Percentiles rank a stretch among this genome's conserved stretches.
phyloP scores from a whole-genome alignment of 1,140 invertebrate species.

The Prorops nasuta region DNA sequence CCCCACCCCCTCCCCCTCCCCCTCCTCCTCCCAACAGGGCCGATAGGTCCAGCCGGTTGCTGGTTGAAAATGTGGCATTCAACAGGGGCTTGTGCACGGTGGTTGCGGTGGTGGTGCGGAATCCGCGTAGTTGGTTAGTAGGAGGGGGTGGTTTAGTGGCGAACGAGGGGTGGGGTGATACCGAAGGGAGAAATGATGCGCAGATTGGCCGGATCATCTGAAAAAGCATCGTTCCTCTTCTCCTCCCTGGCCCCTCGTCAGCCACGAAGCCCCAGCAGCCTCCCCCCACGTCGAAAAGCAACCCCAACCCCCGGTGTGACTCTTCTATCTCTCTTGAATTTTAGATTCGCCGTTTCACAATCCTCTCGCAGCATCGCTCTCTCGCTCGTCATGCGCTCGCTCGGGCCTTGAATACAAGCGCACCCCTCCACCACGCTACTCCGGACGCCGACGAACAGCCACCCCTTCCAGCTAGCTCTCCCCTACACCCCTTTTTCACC shows the following conservation, averaged over 20 bases:
- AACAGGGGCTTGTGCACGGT: constrained; percentile 40
- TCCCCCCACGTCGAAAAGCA: too few species aligned
- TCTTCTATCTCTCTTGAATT: too few species aligned
- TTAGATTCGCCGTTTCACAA: too few species aligned
- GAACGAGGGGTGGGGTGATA: constrained; percentile 15
- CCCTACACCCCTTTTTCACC: constrained; percentile 7
- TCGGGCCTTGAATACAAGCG: not conserved
- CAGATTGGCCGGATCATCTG: constrained; percentile 58
- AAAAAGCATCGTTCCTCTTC: constrained; percentile 47
- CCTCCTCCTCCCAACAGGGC: constrained; percentile 36
- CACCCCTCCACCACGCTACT: not conserved
- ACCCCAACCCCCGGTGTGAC: too few species aligned
- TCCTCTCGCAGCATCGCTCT: not conserved
- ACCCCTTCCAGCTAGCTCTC: not conserved
- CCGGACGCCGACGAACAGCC: not conserved
- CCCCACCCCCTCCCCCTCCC: constrained; percentile 9
- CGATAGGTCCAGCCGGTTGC: too few species aligned
- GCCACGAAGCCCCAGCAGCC: not conserved
- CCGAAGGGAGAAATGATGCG: constrained; percentile 56
- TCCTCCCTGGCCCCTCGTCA: constrained; percentile 26
- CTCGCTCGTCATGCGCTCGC: too few species aligned
- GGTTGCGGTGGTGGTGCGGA: constrained; percentile 39
- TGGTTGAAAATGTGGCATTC: constrained; percentile 44
- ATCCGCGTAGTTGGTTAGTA: constrained; percentile 31
- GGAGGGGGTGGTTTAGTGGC: constrained; percentile 16